Conservation (phyloP, 2,113 vertebrate genomes). For the Melanerpes formicivorus region DNA sequence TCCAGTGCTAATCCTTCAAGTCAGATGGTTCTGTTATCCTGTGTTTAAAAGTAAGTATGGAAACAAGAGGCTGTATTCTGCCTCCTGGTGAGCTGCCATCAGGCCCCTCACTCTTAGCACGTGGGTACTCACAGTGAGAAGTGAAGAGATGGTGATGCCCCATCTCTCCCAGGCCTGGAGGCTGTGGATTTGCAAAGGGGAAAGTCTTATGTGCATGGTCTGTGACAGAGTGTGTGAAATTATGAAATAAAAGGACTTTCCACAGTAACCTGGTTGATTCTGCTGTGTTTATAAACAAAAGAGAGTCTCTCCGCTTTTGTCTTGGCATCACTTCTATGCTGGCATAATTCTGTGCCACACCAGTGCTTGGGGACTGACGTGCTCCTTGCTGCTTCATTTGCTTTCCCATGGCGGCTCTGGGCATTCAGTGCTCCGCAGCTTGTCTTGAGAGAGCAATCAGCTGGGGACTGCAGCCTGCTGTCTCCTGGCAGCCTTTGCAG, state of each 20-base stretch:
- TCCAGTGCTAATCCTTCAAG: neutral
- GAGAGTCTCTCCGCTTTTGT: neutral
- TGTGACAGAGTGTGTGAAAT: slow-evolving; percentile 51
- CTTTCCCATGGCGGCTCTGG: neutral
- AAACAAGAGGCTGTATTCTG: slow-evolving; percentile 16
- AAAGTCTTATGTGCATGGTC: slow-evolving; percentile 55
- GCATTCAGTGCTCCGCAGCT: neutral
- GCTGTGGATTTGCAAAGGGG: slow-evolving; percentile 16
- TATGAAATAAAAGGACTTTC: slow-evolving; percentile 70
- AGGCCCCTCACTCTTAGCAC: neutral
- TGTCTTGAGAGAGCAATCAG: neutral
- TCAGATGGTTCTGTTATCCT: slow-evolving; percentile 1
- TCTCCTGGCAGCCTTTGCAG: neutral
- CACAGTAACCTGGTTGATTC: neutral
- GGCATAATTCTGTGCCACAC: neutral
- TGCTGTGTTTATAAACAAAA: slow-evolving; percentile 1
- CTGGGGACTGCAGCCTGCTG: rapidly evolving
- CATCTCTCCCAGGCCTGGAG: neutral
- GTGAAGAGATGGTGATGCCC: neutral
- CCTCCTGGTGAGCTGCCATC: neutral
- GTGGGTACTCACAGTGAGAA: neutral
- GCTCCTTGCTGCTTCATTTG: neutral
- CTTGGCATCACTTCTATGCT: neutral
- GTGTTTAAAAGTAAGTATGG: slow-evolving; percentile 12
- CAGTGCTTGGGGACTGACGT: neutral